Evolutionary conservation across 2,113 vertebrate species (phyloP), one percentile per base, ranked within the genome.

Genomic region (Danionella cerebrum): DNA sequence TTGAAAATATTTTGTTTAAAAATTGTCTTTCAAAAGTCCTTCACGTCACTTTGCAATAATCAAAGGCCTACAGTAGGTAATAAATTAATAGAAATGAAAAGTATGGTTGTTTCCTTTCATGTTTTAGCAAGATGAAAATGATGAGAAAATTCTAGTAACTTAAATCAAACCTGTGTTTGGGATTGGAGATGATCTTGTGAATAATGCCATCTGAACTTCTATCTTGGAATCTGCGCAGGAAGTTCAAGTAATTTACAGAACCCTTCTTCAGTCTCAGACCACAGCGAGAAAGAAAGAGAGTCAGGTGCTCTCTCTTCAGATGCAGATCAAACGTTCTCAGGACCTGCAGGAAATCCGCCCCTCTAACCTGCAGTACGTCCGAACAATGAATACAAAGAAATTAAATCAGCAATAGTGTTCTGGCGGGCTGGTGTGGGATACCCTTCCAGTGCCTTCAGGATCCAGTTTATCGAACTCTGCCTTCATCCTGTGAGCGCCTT

Each of bases 401-500:
- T n/a, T n/a, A 33, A 33, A 33, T 33, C 1, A 33, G 29, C 29
- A 33, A 33, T 6, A 33, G 29, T 53, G 51, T 53, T 53, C 19
- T 4, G 6, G 51, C 18, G 8, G 9, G 4, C 35, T 10, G 3
- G 6, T 11, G 7, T 50, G 33, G 13, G 9, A 24, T 67, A 82
- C 78, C 63, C 78, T 83, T 21, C 72, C 71, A 38, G 60, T 69
- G 66, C 70, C 70, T 31, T 72, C 70, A 18, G 69, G 58, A 24
- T 79, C 77, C 33, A 57, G 62, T 48, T 79, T 82, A 64, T 81
- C 81, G 71, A 81, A 82, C 71, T 83, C 80, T 35, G 71, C 69
- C 66, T 77, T 84, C 73, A 77, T 72, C 25, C 47, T 82, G 11
- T 72, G 78, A 44, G 73, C 71, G 10, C 78, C 74, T 27, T 78